These are phyloP conservation scores for Benitochromis conjunctus DNA, from an alignment of 2,113 vertebrate genomes.

Conservation along the genomic window DNA sequence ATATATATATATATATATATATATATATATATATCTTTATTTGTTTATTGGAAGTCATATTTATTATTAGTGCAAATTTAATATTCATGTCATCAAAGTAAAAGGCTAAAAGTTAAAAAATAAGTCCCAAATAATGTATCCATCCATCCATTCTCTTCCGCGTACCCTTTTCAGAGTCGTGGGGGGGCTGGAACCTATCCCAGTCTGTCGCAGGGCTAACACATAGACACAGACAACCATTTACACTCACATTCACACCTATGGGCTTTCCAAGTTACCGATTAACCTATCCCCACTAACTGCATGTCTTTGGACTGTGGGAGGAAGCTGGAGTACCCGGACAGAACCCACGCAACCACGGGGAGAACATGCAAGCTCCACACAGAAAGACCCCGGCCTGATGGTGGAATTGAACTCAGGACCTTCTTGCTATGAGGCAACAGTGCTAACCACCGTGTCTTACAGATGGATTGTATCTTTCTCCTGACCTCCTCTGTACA, in stretches of 20 bases:
- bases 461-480: rapidly evolving
- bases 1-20: too few species aligned
- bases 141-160: not conserved
- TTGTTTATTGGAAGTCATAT: not conserved
- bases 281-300: rapidly evolving
- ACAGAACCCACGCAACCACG: rapidly evolving
- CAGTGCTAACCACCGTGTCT: not conserved
- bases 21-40: too few species aligned
- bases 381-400: not conserved
- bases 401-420: not conserved
- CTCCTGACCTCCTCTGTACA: not conserved
- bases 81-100: not conserved
- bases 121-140: not conserved
- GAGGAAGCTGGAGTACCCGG: not conserved
- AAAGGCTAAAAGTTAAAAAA: not conserved
- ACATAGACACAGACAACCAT: not conserved
- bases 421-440: not conserved
- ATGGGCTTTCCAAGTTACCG: not conserved
- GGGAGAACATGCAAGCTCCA: not conserved
- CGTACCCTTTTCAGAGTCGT: rapidly evolving
- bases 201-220: not conserved
- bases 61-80: not conserved
- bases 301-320: not conserved
- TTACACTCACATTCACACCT: not conserved
- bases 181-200: not conserved